Conservation (phyloP, 2,797 vertebrate species). For the Lacerta viridis region DNA sequence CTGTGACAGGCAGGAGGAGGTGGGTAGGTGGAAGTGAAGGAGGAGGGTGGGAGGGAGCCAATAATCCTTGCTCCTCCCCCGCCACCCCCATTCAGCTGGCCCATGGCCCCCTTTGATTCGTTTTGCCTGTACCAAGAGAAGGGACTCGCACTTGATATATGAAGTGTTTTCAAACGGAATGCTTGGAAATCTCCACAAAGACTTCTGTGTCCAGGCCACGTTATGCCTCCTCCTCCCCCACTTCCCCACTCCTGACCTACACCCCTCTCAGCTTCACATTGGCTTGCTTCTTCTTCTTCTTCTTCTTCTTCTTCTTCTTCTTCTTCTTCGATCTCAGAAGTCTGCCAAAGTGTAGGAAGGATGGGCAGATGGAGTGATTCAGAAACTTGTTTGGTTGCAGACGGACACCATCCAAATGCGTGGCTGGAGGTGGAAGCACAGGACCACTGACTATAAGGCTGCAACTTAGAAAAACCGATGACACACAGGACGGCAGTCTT, state of each 20-base stretch:
- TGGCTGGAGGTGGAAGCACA: background rate
- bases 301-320: background rate
- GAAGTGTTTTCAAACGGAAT: slow-evolving; percentile 35
- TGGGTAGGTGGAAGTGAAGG: slow-evolving; percentile 11
- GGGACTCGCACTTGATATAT: slow-evolving; percentile 32
- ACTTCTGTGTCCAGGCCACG: slow-evolving; percentile 25
- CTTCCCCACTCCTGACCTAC: slow-evolving; percentile 10
- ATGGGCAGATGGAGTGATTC: background rate
- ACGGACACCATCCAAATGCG: background rate
- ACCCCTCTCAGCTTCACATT: slow-evolving; percentile 16
- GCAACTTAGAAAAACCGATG: background rate
- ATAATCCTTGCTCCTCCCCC: background rate
- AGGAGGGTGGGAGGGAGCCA: background rate
- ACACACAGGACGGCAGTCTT: background rate
- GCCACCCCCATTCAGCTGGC: background rate
- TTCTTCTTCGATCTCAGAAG: background rate
- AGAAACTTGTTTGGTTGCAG: background rate
- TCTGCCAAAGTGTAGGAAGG: background rate
- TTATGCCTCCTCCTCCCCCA: slow-evolving; percentile 9
- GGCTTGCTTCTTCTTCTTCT: background rate
- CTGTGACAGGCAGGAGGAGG: slow-evolving; percentile 18
- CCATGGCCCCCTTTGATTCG: slow-evolving; percentile 18
- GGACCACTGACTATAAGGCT: background rate
- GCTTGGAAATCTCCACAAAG: slow-evolving; percentile 40
- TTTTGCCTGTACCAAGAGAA: slow-evolving; percentile 21